Base-by-base conservation (phyloP, 2,797 vertebrate genomes). In the Meda fulgida region DNA sequence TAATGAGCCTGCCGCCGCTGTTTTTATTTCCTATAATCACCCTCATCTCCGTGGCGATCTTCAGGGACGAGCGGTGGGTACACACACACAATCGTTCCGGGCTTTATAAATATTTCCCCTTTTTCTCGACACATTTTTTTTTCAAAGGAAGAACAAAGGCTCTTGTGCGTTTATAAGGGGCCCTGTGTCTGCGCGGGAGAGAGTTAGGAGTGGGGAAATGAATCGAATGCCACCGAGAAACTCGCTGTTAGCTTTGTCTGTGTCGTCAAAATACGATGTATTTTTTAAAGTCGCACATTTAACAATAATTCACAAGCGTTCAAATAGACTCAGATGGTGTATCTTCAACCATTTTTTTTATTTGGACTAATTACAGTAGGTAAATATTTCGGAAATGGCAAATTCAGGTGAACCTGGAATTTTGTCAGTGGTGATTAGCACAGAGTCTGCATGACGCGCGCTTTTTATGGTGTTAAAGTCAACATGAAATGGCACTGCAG, bases 11-110 rank as follows among this genome's bases (percentile, higher is more conserved):
- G 84, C 87, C 55, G 89, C 82, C 76, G 80, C 88, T 90, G 89
- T 89, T 90, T 90, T 90, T 90, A 90, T 90, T 90, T 90, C 88
- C 89, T 89, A 86, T 90, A 90, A 90, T 90, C 88, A 90, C 89
- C 81, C 87, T 85, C 38, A 82, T 88, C 88, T 89, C 89, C 51
- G 85, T 66, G 76, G 80, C 80, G 84, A 87, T 89, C 87, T 88
- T 87, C 88, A 86, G 88, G 90, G 90, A 89, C 90, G 84, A 87
- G 83, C 85, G 72, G 80, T 60, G 82, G 82, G 53, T 75, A 81
- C 81, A 92, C 89, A 87, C 60, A 60, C 80, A 63, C 80, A 84
- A 82, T 86, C 81, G 67, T 87, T 85, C 76, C 18, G 77, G 80
- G 82, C 85, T 87, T 89, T 89, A 90, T 90, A 90, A 90, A 90